Evolutionary conservation across 2,888 invertebrate genomes (phyloP), one percentile per base, ranked within the genome.

Genomic region (Dryadula phaetusa): DNA sequence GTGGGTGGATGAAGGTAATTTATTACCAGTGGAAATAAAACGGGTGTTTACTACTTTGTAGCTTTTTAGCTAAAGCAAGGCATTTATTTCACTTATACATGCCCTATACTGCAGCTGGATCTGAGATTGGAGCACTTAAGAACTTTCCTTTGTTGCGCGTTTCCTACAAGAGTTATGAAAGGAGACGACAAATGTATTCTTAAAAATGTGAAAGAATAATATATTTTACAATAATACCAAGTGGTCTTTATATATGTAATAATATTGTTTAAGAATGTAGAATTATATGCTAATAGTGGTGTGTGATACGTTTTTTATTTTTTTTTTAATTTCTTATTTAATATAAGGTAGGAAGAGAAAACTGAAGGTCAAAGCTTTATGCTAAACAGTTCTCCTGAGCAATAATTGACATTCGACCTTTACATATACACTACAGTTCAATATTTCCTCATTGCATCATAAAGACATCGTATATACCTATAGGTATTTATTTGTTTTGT

Each of bases 11-110:
- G 64, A 70, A 60, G 61, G 64, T 72, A 70, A 68, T 70, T 70
- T 70, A 70, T 72, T 66, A 68, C 66, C 61, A 54, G 70, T 63
- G 58, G 61, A 68, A 70, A 68, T 72, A 68, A 72, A 70, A 70
- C 53, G 67, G 70, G 64, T 71, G 66, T 66, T 70, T 66, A 66
- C 47, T 66, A 66, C 68, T 70, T 65, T 65, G 68, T 66, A 62
- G 72, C 70, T 70, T 70, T 66, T 70, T 47, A 63, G 60, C 68
- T 66, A 32, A 64, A 56, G 54, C 28, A 40, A 70, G 60, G 62
- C 60, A 68, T 70, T 68, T 63, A 63, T 68, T 68, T 68, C 65
- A 68, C 65, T 68, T 68, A 66, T 66, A 70, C 65, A 70, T 65
- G 67, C 62, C 64, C 65, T 66, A 65, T 60, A 65, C 70, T 70